Evolutionary conservation across 1,140 invertebrate genomes (phyloP).

Genomic region (Protaetia brevitarsis): DNA sequence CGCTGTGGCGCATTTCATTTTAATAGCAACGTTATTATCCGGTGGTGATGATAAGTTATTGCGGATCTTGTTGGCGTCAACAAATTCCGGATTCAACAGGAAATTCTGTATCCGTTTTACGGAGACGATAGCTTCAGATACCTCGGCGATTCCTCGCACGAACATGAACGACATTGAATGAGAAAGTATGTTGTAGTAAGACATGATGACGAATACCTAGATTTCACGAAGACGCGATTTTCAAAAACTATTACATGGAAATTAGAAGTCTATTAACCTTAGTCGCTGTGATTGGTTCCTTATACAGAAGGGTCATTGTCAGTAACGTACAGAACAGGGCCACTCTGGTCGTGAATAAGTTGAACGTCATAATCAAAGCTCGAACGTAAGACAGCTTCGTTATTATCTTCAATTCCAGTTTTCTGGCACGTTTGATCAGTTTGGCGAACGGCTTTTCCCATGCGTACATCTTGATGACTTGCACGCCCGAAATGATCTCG

Average conservation of each 20-base stretch:
- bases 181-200: constrained; percentile 62
- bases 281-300: constrained; percentile 56
- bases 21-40: constrained; percentile 36
- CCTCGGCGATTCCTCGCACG: constrained; percentile 64
- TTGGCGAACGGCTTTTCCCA: constrained; percentile 72
- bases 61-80: constrained; percentile 19
- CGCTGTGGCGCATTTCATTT: constrained; percentile 46
- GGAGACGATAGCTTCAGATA: constrained; percentile 60
- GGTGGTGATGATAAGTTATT: constrained; percentile 38
- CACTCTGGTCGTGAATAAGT: constrained; percentile 65
- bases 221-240: no score
- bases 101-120: constrained; percentile 58
- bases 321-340: constrained; percentile 64
- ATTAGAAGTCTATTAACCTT: constrained; percentile 46
- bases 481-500: constrained; percentile 68
- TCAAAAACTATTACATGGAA: no score
- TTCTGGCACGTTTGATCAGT: constrained; percentile 58
- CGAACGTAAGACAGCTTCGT: constrained; percentile 66
- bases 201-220: constrained; percentile 64
- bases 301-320: constrained; percentile 54
- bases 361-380: constrained; percentile 70
- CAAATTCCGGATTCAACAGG: constrained; percentile 54
- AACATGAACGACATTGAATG: constrained; percentile 68
- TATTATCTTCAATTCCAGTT: constrained; percentile 60
- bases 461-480: constrained; percentile 81